Evolutionary conservation across 2,888 invertebrate species (phyloP).

Genomic region (Thymelicus acteon): DNA sequence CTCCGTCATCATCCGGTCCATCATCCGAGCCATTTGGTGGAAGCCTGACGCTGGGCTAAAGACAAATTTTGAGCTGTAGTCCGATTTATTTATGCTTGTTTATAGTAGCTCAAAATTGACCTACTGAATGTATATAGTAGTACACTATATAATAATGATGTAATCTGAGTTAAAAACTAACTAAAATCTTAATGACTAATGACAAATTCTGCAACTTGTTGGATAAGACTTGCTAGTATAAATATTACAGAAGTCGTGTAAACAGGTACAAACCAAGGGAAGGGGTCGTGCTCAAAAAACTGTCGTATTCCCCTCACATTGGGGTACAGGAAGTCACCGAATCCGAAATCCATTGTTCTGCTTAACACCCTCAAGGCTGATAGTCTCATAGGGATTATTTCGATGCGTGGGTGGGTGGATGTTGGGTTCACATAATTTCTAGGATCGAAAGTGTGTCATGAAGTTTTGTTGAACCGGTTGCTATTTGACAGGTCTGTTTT

Average conservation of each 20-base stretch:
- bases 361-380: conserved; percentile 53
- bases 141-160: too few relatives aligned
- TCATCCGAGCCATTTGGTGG: conserved; percentile 90
- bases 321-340: conserved; percentile 73
- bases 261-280: conserved; percentile 64
- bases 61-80: neutral
- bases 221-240: neutral
- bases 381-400: conserved; percentile 23
- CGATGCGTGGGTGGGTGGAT: neutral
- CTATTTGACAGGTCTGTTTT: conserved; percentile 74
- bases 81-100: neutral
- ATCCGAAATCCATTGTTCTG: conserved; percentile 74
- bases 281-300: conserved; percentile 67
- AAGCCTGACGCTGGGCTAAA: conserved; percentile 84
- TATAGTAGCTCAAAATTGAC: too few relatives aligned
- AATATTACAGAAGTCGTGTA: conserved; percentile 1
- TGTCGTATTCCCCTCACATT: conserved; percentile 68
- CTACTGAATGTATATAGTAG: too few relatives aligned
- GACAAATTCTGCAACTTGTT: too few relatives aligned
- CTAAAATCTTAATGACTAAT: neutral
- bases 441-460: conserved; percentile 62
- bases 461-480: conserved; percentile 53
- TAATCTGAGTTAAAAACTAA: too few relatives aligned
- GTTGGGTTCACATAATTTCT: conserved; percentile 64
- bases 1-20: conserved; percentile 89